These are phyloP conservation scores for Alsophila aescularia DNA, from an alignment of 2,888 invertebrate species.

Conservation along the genomic window DNA sequence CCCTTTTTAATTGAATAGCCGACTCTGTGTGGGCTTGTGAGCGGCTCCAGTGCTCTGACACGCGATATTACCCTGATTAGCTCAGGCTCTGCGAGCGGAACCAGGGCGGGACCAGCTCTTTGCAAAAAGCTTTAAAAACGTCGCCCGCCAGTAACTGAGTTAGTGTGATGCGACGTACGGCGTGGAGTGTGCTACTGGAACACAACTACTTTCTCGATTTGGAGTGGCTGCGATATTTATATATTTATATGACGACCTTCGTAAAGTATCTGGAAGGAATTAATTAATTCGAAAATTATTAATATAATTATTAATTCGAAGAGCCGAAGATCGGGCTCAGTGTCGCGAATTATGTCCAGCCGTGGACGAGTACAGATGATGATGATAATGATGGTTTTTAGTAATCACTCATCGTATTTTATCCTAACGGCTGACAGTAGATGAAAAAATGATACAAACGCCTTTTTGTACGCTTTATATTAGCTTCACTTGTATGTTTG, in stretches of 20 bases:
- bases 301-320: no score
- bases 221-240: neutral
- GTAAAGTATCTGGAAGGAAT: no score
- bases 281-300: no score
- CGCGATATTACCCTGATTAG: constrained; percentile 74
- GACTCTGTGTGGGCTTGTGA: constrained; percentile 39
- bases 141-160: constrained; percentile 73
- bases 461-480: no score
- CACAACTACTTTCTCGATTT: constrained; percentile 33
- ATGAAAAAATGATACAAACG: no score
- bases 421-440: no score
- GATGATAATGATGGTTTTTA: no score
- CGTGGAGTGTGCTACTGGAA: constrained; percentile 29
- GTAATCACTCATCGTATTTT: no score
- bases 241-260: neutral
- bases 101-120: constrained; percentile 60
- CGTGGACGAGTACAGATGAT: no score
- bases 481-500: no score
- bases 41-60: constrained; percentile 49
- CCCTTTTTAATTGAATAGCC: constrained; percentile 59
- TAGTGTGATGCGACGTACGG: constrained; percentile 54
- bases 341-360: no score
- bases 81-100: constrained; percentile 63
- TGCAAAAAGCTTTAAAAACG: constrained; percentile 80
- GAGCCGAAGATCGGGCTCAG: no score